Evolutionary conservation across 2,113 vertebrate species (phyloP), one percentile per base, ranked within the genome.

Genomic region (Pelvicachromis taeniatus): DNA sequence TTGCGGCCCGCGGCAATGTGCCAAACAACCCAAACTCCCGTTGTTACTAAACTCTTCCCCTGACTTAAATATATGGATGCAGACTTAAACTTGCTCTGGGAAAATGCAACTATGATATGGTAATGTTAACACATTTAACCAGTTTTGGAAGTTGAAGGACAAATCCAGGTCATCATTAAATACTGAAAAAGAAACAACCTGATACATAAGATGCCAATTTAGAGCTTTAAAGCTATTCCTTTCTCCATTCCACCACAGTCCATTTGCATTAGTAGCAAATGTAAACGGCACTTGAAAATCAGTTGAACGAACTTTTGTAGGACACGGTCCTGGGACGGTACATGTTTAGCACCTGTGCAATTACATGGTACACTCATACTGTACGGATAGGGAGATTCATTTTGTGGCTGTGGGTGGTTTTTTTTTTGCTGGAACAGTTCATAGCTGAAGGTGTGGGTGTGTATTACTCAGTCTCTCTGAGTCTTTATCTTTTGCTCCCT

Each of bases 401-500:
- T 88, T 78, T 16, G 82, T 48, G 35, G 19, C 79, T 54, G 85
- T 94, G 79, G 88, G 89, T 82, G 88, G 29, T 29, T 29, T 31
- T 31, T 91, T 86, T 31, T 29, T 78, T 56, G 11, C 80, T 92
- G 54, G 77, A 77, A 88, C 31, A 65, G 63, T 77, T 52, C 55
- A 9, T 56, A 70, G 77, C 87, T 82, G 40, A 87, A 78, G 38
- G 73, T 93, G 93, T 92, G 87, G 89, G 93, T 86, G 90, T 89
- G 80, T 54, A 91, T 88, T 91, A 80, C 84, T 93, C 89, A 90
- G 55, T 45, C 29, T 83, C 73, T 26, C 40, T 52, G 31, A 19
- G 7, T 59, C 31, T 73, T 23, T 33, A 12, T 65, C 31, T 65
- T 23, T 38, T 33, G 9, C 63, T 81, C 77, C 81, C 33, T 13